Evolutionary conservation across 2,797 vertebrate species (phyloP), one percentile per base, ranked within the genome.

Genomic region (Poecilia wingei): DNA sequence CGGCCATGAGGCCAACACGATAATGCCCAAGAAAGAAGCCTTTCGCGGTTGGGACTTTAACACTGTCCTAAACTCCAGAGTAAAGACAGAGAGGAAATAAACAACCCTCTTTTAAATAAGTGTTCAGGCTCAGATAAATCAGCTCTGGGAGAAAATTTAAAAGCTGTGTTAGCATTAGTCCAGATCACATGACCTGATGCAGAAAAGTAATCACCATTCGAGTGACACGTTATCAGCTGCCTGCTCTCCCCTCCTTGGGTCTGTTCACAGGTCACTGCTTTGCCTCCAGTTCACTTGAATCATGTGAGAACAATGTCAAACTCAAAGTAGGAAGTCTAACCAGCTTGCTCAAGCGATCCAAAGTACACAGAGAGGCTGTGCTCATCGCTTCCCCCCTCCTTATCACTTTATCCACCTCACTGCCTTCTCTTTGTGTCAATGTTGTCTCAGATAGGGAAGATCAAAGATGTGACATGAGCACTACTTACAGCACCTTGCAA

Each of bases 1-100:
- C 1, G 75, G 85, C 91, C 90, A 94, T 84, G 88, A 82, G 91
- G 89, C 82, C 87, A 87, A 85, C 87, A 72, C 71, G n/a, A 86
- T 78, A 70, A 81, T 64, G 73, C 78, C 83, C 84, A 82, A 88
- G 86, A 93, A 92, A 91, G 91, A 74, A 77, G 88, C 61, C 91
- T 92, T 94, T 94, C 86, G 91, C 88, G 72, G 80, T 80, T 39
- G 3, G 55, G 33, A 74, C 64, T 39, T 79, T 84, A 66, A 41
- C 28, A 13, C 82, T 74, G 81, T 84, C 77, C 64, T 36, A 53
- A 28, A 31, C 75, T 77, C 61, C 22, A 78, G 66, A 82, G 59
- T 71, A 74, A 81, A 76, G 51, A 70, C 74, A 69, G 77, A 69
- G 55, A 82, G 80, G 36, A 72, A 86, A 77, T 57, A 43, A 70